Percentiles rank a stretch among this genome's conserved stretches.
These are phyloP conservation scores for Helleia helle DNA, from an alignment of 2,888 invertebrate species.

Conservation along the genomic window DNA sequence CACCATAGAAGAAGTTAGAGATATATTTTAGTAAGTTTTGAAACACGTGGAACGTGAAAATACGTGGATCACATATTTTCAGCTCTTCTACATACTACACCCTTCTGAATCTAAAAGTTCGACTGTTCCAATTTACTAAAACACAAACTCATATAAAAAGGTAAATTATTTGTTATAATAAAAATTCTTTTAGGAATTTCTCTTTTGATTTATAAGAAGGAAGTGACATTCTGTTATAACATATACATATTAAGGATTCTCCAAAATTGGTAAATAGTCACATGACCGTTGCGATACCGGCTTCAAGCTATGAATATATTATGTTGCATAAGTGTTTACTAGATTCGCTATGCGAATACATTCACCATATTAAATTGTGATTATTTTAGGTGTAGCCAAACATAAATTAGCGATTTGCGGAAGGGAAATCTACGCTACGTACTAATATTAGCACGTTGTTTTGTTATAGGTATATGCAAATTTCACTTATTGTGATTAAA, in stretches of 20 bases:
- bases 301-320: slow-evolving; percentile 1
- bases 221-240: not conserved
- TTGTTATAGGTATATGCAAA: too few species aligned
- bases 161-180: not conserved
- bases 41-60: too few species aligned
- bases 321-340: slow-evolving; percentile 2
- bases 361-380: not conserved
- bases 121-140: too few species aligned
- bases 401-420: not conserved
- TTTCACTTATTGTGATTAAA: too few species aligned
- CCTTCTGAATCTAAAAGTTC: too few species aligned
- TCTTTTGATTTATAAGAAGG: not conserved
- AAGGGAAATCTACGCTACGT: not conserved
- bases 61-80: too few species aligned
- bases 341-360: not conserved
- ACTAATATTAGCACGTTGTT: too few species aligned
- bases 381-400: not conserved
- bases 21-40: too few species aligned
- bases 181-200: not conserved
- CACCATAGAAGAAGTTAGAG: too few species aligned
- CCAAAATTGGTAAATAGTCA: slow-evolving; percentile 3
- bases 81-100: too few species aligned
- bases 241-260: slow-evolving; percentile 1
- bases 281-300: not conserved
- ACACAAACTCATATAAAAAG: too few species aligned